Conservation (phyloP, 2,888 invertebrate genomes). For the Lypha dubia region DNA sequence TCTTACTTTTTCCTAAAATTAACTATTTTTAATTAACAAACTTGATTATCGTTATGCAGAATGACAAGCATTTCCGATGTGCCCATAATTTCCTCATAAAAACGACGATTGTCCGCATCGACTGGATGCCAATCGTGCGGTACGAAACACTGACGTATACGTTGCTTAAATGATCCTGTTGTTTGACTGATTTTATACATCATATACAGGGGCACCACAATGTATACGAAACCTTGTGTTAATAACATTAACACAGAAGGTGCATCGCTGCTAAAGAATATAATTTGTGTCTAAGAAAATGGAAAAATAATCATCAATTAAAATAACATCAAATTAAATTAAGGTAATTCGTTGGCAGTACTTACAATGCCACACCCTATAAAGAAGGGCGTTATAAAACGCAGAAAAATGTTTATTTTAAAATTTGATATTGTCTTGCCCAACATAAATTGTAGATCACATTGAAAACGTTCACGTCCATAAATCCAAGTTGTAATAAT, state of each 20-base stretch:
- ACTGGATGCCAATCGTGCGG: conserved; percentile 83
- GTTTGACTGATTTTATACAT: conserved; percentile 78
- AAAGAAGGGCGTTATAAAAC: conserved; percentile 80
- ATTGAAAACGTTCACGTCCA: conserved; percentile 87
- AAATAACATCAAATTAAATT: background rate
- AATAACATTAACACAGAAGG: conserved; percentile 74
- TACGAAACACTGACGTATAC: conserved; percentile 80
- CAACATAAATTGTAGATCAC: conserved; percentile 90
- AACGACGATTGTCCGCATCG: conserved; percentile 80
- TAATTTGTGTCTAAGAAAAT: conserved; percentile 65
- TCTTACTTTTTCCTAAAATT: background rate
- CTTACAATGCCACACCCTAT: conserved; percentile 75
- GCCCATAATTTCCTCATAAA: conserved; percentile 82
- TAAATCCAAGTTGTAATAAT: conserved; percentile 93
- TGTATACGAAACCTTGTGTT: conserved; percentile 77
- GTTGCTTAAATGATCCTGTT: conserved; percentile 77
- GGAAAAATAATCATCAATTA: background rate
- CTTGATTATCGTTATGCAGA: conserved; percentile 72
- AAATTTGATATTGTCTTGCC: conserved; percentile 85
- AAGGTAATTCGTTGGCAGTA: conserved; percentile 17
- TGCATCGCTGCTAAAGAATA: conserved; percentile 70
- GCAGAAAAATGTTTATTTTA: conserved; percentile 79
- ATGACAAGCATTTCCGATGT: conserved; percentile 81
- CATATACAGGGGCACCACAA: conserved; percentile 79
- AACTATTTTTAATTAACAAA: conserved; percentile 55